A percentile compares a stretch with the other conserved stretches of the same genome.
Evolutionary conservation across 30 jellyfish, hydroid and myxozoan species (phyloP).

Genomic region (Aurelia sp.): DNA sequence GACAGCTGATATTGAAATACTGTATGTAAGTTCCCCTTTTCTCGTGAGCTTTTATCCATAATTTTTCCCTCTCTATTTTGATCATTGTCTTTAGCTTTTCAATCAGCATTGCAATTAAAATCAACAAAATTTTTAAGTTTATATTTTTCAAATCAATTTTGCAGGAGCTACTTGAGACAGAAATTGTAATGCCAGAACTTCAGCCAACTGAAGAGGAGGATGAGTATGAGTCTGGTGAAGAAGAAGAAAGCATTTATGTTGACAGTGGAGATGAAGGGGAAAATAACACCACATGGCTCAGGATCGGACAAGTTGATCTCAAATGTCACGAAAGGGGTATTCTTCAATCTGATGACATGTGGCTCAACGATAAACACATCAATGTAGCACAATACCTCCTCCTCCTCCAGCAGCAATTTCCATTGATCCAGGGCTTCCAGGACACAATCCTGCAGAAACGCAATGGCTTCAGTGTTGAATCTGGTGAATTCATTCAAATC

Average conservation of each 20-base stretch:
- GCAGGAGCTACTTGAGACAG: too few species aligned
- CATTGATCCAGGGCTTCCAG: background rate
- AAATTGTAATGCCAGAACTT: too few species aligned
- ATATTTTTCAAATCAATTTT: too few species aligned
- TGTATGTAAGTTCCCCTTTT: too few species aligned
- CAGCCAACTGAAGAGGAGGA: too few species aligned
- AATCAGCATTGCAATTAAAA: too few species aligned
- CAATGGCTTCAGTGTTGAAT: background rate
- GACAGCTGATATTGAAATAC: too few species aligned
- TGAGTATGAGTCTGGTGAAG: background rate
- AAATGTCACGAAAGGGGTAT: background rate
- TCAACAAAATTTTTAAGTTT: too few species aligned
- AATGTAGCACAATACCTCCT: slow-evolving; percentile 36
- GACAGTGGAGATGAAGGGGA: background rate
- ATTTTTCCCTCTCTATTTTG: too few species aligned
- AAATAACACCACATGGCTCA: too few species aligned
- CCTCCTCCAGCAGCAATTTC: slow-evolving; percentile 22
- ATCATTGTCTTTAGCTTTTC: too few species aligned
- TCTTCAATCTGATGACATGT: slow-evolving; percentile 23
- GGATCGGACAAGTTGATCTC: background rate
- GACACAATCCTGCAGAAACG: background rate
- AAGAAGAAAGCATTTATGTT: background rate
- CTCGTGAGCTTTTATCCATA: too few species aligned
- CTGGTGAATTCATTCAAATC: slow-evolving; percentile 15
- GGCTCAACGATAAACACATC: slow-evolving; percentile 28